A percentile compares a stretch with the other conserved stretches of the same genome.
Conservation (phyloP, 2,113 vertebrate genomes). For the Leiothrix lutea region DNA sequence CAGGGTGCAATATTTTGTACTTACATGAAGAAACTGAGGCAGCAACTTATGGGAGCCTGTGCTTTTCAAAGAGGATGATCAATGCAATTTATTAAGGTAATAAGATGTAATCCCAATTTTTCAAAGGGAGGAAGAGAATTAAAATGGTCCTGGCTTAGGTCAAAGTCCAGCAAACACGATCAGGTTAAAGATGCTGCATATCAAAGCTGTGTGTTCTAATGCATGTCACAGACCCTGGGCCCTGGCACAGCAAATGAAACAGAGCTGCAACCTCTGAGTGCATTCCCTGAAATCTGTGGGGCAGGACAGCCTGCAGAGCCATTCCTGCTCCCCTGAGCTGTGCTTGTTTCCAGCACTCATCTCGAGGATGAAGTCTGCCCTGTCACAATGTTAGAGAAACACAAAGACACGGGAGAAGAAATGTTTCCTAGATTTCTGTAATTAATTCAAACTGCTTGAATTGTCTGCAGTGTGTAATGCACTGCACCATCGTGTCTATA, state of each 20-base stretch:
- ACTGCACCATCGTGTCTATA: background rate
- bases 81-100: background rate
- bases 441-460: background rate
- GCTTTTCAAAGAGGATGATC: background rate
- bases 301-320: background rate
- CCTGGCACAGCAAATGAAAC: background rate
- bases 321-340: background rate
- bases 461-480: background rate
- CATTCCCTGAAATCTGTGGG: background rate
- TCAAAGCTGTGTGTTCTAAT: background rate
- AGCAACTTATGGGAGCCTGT: background rate
- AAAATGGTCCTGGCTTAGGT: background rate
- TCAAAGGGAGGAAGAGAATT: background rate
- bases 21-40: background rate
- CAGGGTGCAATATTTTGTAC: background rate
- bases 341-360: too few relatives aligned
- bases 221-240: background rate
- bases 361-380: background rate
- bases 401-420: background rate
- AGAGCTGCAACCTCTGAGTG: accelerated
- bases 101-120: background rate
- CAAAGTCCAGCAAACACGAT: background rate
- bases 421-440: accelerated
- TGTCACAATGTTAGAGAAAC: background rate
- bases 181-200: background rate